Percentiles rank a stretch among this genome's conserved stretches.
These are phyloP conservation scores for Podarcis muralis DNA, from an alignment of 2,113 vertebrate genomes.

Conservation along the genomic window DNA sequence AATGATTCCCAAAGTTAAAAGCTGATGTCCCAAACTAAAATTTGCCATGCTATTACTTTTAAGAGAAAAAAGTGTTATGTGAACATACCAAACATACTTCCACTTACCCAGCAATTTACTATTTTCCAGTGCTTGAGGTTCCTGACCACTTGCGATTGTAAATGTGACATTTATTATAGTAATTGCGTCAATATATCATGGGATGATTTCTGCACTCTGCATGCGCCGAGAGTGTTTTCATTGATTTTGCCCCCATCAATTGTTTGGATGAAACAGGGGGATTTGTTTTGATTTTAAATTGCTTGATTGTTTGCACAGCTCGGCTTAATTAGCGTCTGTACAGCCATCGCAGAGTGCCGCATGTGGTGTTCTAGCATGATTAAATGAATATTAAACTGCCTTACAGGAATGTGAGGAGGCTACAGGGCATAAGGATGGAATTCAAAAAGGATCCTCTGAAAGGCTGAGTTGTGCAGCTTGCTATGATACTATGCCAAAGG, in stretches of 20 bases:
- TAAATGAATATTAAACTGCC: conserved; percentile 7
- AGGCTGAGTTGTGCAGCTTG: background rate
- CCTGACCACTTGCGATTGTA: conserved; percentile 26
- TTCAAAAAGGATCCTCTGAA: background rate
- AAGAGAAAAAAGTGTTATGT: background rate
- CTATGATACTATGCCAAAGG: background rate
- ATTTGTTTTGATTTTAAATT: background rate
- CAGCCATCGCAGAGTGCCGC: background rate
- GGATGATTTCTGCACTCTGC: conserved; percentile 26
- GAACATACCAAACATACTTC: background rate
- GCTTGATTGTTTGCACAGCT: background rate
- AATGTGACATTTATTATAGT: background rate
- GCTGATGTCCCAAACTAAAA: too few relatives aligned
- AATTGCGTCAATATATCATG: background rate
- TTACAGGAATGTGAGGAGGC: background rate
- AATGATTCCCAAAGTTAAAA: background rate
- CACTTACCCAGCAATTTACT: background rate
- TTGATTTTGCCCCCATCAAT: background rate
- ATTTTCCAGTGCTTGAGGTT: background rate
- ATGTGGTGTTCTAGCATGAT: background rate
- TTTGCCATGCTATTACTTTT: background rate
- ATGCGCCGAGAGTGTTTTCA: background rate
- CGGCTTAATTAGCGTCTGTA: background rate
- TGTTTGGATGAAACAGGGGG: background rate
- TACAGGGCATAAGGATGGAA: background rate